A percentile compares a stretch with the other conserved stretches of the same genome.
Evolutionary conservation across 2,113 vertebrate species (phyloP).

Genomic region (Orientallactaga bullata): DNA sequence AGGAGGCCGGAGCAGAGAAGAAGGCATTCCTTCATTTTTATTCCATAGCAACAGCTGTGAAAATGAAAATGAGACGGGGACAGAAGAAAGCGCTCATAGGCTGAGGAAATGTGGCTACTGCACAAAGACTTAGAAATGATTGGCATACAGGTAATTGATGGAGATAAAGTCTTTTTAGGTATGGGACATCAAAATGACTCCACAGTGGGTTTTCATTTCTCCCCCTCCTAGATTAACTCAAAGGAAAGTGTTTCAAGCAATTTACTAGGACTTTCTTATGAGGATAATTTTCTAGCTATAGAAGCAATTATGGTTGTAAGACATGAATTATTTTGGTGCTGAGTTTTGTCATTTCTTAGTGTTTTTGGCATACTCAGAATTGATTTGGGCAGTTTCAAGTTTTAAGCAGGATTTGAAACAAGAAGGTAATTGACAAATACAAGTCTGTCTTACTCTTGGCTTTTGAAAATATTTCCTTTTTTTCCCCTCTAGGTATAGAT

Average conservation of each 20-base stretch:
- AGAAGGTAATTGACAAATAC: neutral
- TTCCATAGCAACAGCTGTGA: conserved; percentile 50
- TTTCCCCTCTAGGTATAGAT: neutral
- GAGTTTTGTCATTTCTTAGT: conserved; percentile 49
- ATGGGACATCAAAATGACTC: neutral
- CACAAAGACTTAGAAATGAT: conserved; percentile 21
- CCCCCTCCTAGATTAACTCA: neutral
- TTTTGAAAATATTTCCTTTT: conserved; percentile 19
- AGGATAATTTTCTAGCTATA: conserved; percentile 55
- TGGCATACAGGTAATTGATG: neutral
- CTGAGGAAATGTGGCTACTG: neutral
- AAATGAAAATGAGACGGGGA: neutral
- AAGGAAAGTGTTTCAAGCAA: conserved; percentile 48
- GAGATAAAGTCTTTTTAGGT: conserved; percentile 23
- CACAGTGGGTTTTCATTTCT: conserved; percentile 46
- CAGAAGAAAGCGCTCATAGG: neutral
- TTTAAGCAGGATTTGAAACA: conserved; percentile 62
- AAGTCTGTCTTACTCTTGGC: neutral
- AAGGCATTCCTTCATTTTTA: neutral
- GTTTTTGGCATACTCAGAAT: conserved; percentile 51
- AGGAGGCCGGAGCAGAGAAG: neutral
- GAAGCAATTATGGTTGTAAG: conserved; percentile 58
- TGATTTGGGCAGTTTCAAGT: conserved; percentile 35
- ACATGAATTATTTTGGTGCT: conserved; percentile 67
- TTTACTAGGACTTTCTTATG: conserved; percentile 45